Conservation (phyloP, 2,888 invertebrate genomes). For the Drosophila setosimentum region DNA sequence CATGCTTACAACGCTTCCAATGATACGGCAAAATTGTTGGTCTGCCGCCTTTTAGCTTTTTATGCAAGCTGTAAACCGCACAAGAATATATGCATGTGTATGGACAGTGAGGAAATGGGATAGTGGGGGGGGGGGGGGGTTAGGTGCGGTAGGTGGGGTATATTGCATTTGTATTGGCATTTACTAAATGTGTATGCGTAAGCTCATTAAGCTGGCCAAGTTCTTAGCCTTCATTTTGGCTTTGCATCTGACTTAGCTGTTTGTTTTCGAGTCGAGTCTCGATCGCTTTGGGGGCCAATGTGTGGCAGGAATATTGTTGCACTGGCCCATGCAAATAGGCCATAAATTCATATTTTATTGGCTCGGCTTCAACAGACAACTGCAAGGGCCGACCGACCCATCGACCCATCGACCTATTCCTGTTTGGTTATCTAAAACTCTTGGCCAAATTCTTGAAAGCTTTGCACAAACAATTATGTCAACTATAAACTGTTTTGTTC, state of each 20-base stretch:
- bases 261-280: slow-evolving; percentile 31
- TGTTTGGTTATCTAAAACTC: slow-evolving; percentile 12
- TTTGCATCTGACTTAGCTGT: slow-evolving; percentile 52
- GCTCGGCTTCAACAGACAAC: slow-evolving; percentile 50
- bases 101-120: background rate
- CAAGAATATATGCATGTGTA: background rate
- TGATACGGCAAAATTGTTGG: slow-evolving; percentile 60
- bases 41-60: slow-evolving; percentile 40
- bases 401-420: slow-evolving; percentile 21
- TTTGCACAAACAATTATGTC: slow-evolving; percentile 60
- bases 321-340: slow-evolving; percentile 70
- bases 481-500: slow-evolving; percentile 40
- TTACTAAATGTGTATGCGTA: slow-evolving; percentile 42
- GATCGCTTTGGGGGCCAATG: slow-evolving; percentile 19
- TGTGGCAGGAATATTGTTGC: slow-evolving; percentile 46
- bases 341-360: slow-evolving; percentile 78
- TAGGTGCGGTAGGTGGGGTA: background rate
- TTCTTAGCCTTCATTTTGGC: slow-evolving; percentile 60
- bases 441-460: slow-evolving; percentile 34
- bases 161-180: slow-evolving; percentile 33
- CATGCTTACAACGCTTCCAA: slow-evolving; percentile 61
- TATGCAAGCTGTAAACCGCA: slow-evolving; percentile 30
- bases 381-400: slow-evolving; percentile 23
- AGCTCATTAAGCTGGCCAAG: slow-evolving; percentile 72
- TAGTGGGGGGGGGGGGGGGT: background rate